Evolutionary conservation across 1,140 invertebrate species (phyloP), one percentile per base, ranked within the genome.

Genomic region (Cotesia glomerata): DNA sequence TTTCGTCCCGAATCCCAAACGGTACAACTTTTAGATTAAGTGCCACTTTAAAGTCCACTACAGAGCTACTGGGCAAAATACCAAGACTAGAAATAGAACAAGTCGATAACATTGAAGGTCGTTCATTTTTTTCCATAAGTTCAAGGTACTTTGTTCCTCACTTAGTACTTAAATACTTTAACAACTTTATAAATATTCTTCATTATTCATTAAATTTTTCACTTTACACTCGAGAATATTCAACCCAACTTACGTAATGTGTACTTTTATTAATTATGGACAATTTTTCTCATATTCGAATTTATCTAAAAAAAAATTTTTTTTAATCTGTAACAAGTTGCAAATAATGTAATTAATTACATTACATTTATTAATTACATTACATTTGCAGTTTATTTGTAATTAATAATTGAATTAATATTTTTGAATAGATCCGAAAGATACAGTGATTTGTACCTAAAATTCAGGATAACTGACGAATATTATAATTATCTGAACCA

Each of bases 91-190:
- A 39, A 54, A 64, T 71, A 71, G 61, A 63, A 51, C 51, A 13
- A 62, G 35, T 70, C 69, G 36, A 71, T 71, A 61, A 11, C 14
- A 71, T 36, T 52, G 61, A 71, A 71, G 61, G 69, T 62, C 61
- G 13, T 0, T 45, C 3, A 9, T 45, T 45, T 45, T 45, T 32
- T 34, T 39, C 14, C 9, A 4, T 62, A 71, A 71, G 69, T 51
- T 71, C 69, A 71, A 63, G 67, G 69, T 64, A 64, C 62, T 64
- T 35, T n/a, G 61, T 18, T 3, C 26, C 26, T 26, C 1, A 45
- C 7, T 45, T 11, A 45, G 39, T 45, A 11, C 39, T 45, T 45
- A 9, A 45, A 45, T 45, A 45, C 39, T 45, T 45, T 45, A 45
- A 45, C 11, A 11, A 45, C 39, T 45, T 45, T 9, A 45, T 45